These are phyloP conservation scores for Halocaridina rubra DNA, from an alignment of 2,888 invertebrate genomes.

Conservation along the genomic window DNA sequence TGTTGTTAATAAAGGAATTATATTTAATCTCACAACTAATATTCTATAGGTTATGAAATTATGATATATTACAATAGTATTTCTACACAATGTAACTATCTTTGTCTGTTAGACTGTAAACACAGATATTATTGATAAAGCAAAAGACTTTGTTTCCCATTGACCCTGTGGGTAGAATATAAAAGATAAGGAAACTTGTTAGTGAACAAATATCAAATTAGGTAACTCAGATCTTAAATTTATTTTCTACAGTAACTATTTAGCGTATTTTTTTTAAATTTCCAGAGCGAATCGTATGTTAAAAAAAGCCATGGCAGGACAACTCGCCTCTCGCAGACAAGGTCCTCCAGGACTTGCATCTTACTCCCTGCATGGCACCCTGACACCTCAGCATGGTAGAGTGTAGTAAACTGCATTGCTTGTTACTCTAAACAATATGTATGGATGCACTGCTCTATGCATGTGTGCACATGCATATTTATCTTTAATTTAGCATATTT, in stretches of 20 bases:
- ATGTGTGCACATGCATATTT: background rate
- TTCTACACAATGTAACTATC: no score
- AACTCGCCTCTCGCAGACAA: conserved; percentile 53
- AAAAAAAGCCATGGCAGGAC: conserved; percentile 52
- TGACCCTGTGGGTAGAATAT: no score
- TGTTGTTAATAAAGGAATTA: no score
- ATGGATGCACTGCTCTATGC: background rate
- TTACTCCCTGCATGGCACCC: conserved; percentile 57
- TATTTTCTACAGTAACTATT: background rate
- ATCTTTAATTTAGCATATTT: no score
- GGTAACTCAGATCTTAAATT: background rate
- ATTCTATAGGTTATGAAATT: no score
- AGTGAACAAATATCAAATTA: background rate
- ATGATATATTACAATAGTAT: no score
- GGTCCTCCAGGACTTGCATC: conserved; percentile 50
- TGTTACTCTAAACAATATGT: background rate
- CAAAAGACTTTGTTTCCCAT: no score
- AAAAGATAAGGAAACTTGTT: background rate
- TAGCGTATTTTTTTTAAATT: background rate
- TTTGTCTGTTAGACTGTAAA: no score
- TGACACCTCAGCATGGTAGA: conserved; percentile 56
- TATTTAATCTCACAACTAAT: no score
- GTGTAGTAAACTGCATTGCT: conserved; percentile 31
- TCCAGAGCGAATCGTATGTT: conserved; percentile 52
- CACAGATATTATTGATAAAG: no score